Evolutionary conservation across 2,888 invertebrate species (phyloP), one percentile per base, ranked within the genome.

Genomic region (Phymatocera aterrima): DNA sequence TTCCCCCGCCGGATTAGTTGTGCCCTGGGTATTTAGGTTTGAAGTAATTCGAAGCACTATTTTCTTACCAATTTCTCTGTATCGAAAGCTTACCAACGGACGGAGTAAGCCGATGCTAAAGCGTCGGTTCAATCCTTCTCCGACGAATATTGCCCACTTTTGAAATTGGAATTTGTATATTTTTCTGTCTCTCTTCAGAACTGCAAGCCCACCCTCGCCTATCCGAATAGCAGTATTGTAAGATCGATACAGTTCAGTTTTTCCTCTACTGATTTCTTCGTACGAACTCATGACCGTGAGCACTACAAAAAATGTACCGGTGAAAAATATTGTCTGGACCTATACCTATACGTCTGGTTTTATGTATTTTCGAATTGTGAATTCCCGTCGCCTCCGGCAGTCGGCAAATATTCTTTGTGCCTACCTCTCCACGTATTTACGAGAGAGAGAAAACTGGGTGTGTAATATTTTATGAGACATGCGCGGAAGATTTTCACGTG

Each of bases 381-480:
- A 24, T 24, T 43, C 18, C 37, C 46, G 12, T 24, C 43, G 24
- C 24, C 15, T 3, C 4, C n/a, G n/a, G 5, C 12, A 43, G 24
- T 28, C 43, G 46, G 4, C 40, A 51, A 51, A 72, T 72, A 72
- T 51, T 51, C 51, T 51, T 51, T 37, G n/a, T 43, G 1, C 12
- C 51, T 34, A 51, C 72, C 51, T 72, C 51, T 24, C 51, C 72
- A 51, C 48, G 72, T 72, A 72, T 72, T 51, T 51, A 72, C 43
- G 51, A 34, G 31, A 48, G 48, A 34, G 28, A 8, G 28, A 28
- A 15, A 57, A n/a, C n/a, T n/a, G n/a, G n/a, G 61, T 64, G 37
- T 37, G 72, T 51, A 51, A 72, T 72, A 72, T 72, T 51, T 72
- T 51, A 72, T 72, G 51, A 72, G 72, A 51, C 51, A 72, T 70